A percentile compares a stretch with the other conserved stretches of the same genome.
phyloP scores from a whole-genome alignment of 2,797 vertebrate species.

The Choloepus didactylus region DNA sequence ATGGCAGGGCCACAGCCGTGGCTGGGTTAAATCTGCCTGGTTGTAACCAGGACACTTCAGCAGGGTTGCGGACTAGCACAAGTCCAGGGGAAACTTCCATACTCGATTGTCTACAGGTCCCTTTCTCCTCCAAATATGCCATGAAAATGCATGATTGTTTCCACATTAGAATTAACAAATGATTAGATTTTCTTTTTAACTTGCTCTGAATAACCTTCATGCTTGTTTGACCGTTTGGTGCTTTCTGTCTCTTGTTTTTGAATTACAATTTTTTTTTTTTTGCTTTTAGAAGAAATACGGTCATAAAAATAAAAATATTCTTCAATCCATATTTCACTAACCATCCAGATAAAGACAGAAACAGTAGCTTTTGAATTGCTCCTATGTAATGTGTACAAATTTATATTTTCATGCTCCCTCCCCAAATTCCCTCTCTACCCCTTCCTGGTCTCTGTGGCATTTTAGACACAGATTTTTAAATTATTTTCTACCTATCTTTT shows the following conservation, averaged over 20 bases:
- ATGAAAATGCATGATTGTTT: not conserved
- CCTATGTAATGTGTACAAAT: not conserved
- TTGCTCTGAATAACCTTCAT: not conserved
- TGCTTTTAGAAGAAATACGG: not conserved
- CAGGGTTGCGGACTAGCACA: rapidly evolving
- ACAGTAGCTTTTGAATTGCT: not conserved
- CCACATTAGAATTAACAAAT: conserved; percentile 6
- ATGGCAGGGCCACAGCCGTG: no score
- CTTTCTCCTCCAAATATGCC: not conserved
- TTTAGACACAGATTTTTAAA: not conserved
- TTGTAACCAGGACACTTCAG: not conserved
- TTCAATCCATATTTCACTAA: not conserved
- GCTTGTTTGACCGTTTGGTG: not conserved
- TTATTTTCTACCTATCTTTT: not conserved
- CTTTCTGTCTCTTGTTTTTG: not conserved
- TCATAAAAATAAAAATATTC: not conserved
- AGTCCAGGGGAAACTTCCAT: rapidly evolving
- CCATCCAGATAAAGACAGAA: conserved; percentile 23
- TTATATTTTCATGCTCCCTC: not conserved
- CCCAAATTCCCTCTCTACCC: rapidly evolving
- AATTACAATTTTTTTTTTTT: not conserved
- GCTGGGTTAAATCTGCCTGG: no score
- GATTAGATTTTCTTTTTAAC: conserved; percentile 37
- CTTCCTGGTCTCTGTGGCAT: not conserved
- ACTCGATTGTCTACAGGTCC: rapidly evolving